A percentile compares a stretch with the other conserved stretches of the same genome.
phyloP scores from a whole-genome alignment of 92 coral and sea anemone species.

The Plumapathes pennacea region DNA sequence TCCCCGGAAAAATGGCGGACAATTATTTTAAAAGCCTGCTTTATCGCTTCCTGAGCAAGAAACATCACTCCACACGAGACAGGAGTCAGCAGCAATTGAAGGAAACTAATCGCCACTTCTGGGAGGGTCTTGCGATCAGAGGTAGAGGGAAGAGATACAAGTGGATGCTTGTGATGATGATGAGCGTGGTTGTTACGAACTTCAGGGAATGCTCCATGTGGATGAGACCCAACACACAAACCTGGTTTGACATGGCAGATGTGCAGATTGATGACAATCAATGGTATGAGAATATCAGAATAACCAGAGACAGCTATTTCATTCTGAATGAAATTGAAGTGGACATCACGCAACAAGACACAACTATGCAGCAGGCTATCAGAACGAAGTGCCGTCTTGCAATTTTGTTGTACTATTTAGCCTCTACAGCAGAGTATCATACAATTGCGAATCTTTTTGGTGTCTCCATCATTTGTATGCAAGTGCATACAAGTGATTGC shows the following conservation, averaged over 20 bases:
- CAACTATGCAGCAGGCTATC: constrained; percentile 40
- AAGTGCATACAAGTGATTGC: constrained; percentile 38
- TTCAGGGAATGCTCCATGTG: constrained; percentile 1
- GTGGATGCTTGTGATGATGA: constrained; percentile 4
- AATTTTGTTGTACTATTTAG: constrained; percentile 54
- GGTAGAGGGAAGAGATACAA: not conserved
- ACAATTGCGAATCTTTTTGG: constrained; percentile 60
- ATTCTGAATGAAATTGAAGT: constrained; percentile 16
- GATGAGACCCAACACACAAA: constrained; percentile 17
- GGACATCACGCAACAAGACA: constrained; percentile 39
- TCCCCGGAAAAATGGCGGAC: constrained; percentile 12
- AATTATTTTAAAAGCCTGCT: not conserved
- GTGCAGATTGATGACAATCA: constrained; percentile 24
- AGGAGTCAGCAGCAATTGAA: not conserved
- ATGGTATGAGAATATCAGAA: constrained; percentile 62
- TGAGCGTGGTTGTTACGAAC: constrained; percentile 2
- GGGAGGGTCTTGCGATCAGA: not conserved
- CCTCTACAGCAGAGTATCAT: constrained; percentile 48
- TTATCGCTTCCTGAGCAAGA: not conserved
- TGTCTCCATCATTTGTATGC: constrained; percentile 55
- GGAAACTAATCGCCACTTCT: not conserved
- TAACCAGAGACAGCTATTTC: constrained; percentile 47
- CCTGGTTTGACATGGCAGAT: constrained; percentile 41
- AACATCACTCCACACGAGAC: not conserved
- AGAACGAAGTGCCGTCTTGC: constrained; percentile 31